Evolutionary conservation across 2,113 vertebrate genomes (phyloP).

Genomic region (Halichoeres trimaculatus): DNA sequence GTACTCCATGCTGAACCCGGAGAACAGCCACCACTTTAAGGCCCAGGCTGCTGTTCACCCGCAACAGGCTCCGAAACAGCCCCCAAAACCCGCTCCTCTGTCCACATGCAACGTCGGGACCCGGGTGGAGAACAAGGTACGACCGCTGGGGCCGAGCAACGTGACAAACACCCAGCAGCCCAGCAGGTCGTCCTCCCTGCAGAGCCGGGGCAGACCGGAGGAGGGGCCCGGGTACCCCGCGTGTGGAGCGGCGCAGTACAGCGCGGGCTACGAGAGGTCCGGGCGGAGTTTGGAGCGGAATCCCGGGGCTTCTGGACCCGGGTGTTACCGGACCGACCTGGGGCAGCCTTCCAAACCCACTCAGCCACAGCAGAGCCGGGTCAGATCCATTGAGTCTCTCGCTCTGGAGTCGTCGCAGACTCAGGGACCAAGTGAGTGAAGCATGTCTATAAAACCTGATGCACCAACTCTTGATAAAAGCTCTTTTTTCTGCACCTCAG

Average conservation of each 20-base stretch:
- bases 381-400: slow-evolving; percentile 79
- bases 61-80: slow-evolving; percentile 51
- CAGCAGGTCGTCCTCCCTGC: slow-evolving; percentile 63
- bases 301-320: slow-evolving; percentile 57
- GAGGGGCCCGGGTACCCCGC: slow-evolving; percentile 55
- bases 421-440: slow-evolving; percentile 69
- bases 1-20: slow-evolving; percentile 85
- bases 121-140: slow-evolving; percentile 78
- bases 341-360: slow-evolving; percentile 50
- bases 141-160: slow-evolving; percentile 84
- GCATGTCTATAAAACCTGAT: not conserved
- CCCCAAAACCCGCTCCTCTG: slow-evolving; percentile 57
- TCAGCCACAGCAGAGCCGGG: slow-evolving; percentile 66
- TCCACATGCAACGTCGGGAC: slow-evolving; percentile 51
- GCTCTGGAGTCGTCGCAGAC: slow-evolving; percentile 77
- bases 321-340: slow-evolving; percentile 63
- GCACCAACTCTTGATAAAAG: too few species aligned
- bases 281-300: slow-evolving; percentile 76
- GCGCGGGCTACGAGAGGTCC: slow-evolving; percentile 69
- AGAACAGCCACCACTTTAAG: slow-evolving; percentile 62
- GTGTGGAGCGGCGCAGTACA: slow-evolving; percentile 55
- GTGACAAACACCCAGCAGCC: slow-evolving; percentile 71
- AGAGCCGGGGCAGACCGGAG: slow-evolving; percentile 63
- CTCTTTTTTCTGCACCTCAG: too few species aligned
- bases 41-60: slow-evolving; percentile 68